phyloP scores from a whole-genome alignment of 2,113 vertebrate genomes.

The Menidia beryllina region DNA sequence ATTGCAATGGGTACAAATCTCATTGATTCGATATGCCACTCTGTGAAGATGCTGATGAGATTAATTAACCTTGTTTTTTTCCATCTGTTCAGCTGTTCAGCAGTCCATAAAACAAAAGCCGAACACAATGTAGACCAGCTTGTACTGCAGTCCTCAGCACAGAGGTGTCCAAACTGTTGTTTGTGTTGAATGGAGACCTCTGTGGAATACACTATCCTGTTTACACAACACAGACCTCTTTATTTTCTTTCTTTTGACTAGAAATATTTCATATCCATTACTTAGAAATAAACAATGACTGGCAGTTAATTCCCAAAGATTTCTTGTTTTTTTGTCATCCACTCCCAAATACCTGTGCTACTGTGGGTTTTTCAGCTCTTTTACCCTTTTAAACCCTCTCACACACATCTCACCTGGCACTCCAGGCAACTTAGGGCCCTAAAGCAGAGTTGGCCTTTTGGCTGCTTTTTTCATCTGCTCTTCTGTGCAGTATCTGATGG shows the following conservation, averaged over 20 bases:
- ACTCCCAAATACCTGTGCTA: slow-evolving; percentile 3
- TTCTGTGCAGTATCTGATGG: slow-evolving; percentile 47
- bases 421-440: slow-evolving; percentile 32
- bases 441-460: slow-evolving; percentile 51
- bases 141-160: slow-evolving; percentile 47
- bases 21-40: slow-evolving; percentile 65
- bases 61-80: slow-evolving; percentile 74
- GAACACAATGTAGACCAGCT: slow-evolving; percentile 55
- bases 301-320: slow-evolving; percentile 30
- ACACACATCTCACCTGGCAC: slow-evolving; percentile 27
- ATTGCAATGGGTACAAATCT: slow-evolving; percentile 60
- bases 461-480: slow-evolving; percentile 54
- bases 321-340: slow-evolving; percentile 17
- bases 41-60: slow-evolving; percentile 73
- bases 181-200: slow-evolving; percentile 47
- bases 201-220: slow-evolving; percentile 29
- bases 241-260: slow-evolving; percentile 16
- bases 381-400: slow-evolving; percentile 21
- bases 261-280: slow-evolving; percentile 14
- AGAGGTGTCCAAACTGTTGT: slow-evolving; percentile 56
- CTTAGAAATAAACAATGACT: slow-evolving; percentile 34
- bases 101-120: slow-evolving; percentile 62
- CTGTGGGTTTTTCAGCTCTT: slow-evolving; percentile 7
- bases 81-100: slow-evolving; percentile 75
- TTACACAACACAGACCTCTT: slow-evolving; percentile 22